A percentile compares a stretch with the other conserved stretches of the same genome.
Conservation (phyloP, 2,888 invertebrate species). For the Sesamia inferens region DNA sequence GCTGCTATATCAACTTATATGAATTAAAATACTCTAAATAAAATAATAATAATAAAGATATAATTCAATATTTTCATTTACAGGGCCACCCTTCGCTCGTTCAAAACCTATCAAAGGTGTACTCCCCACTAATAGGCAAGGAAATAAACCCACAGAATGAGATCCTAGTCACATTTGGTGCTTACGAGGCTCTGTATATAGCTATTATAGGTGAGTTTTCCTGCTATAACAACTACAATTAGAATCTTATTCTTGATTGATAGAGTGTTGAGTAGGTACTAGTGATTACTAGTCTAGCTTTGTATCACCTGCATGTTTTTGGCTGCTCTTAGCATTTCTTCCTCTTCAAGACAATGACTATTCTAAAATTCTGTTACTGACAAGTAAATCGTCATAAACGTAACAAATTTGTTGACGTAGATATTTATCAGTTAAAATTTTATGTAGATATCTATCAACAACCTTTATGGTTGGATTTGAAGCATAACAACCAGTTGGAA, state of each 20-base stretch:
- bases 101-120: constrained; percentile 95
- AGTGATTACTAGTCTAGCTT: too few species aligned
- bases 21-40: too few species aligned
- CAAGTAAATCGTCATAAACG: background rate
- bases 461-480: background rate
- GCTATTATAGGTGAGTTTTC: constrained; percentile 91
- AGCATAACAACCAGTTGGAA: background rate
- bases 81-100: constrained; percentile 98
- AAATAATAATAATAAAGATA: too few species aligned
- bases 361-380: background rate
- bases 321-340: background rate
- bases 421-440: background rate
- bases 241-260: background rate
- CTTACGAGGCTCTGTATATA: constrained; percentile 98
- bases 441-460: background rate
- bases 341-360: background rate
- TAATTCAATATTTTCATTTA: constrained; percentile 61
- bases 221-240: background rate
- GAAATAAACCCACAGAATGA: constrained; percentile 96
- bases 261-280: too few species aligned
- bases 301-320: too few species aligned
- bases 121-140: constrained; percentile 93
- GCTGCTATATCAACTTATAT: too few species aligned
- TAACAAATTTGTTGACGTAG: background rate
- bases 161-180: constrained; percentile 97